Evolutionary conservation across 2,888 invertebrate species (phyloP), one percentile per base, ranked within the genome.

Genomic region (Caenorhabditis sp.): DNA sequence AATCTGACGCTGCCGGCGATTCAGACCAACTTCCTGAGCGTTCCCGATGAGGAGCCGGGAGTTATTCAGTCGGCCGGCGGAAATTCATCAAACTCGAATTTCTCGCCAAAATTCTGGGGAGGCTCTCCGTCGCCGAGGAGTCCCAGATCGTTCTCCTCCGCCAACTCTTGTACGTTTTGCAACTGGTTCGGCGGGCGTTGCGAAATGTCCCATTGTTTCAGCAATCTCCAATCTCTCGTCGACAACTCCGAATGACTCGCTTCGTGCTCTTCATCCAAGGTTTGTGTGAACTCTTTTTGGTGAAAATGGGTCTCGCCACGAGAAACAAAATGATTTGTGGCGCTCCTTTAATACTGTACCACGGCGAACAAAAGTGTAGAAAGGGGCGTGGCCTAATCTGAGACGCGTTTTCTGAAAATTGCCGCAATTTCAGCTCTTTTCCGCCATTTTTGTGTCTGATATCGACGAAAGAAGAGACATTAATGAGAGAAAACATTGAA

Each of bases 51-150:
- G 50, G 72, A 61, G 5, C 71, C 76, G 8, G 79, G 65, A 0
- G 22, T 13, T 2, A 26, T 50, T 2, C 68, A 75, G 39, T 63
- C 75, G 11, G 58, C 62, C 27, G 55, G 61, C 45, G 55, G 46
- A 8, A 53, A 45, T 35, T 37, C n/a, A n/a, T n/a, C n/a, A n/a
- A n/a, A n/a, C n/a, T n/a, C 61, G 11, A 61, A 45, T 22, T 43
- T 52, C 9, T 68, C 78, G 4, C 72, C 65, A 2, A 63, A 74
- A 30, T 81, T 81, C 55, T 81, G 81, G 81, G 81, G 81, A 17
- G 81, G 81, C 13, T 77, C 77, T 37, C 81, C 81, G 2, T 81
- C 81, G 17, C 81, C 81, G 2, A 65, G 81, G 37, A 81, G 81
- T 45, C 79, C 81, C 5, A 32, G 77, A 24, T 61, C 58, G 1